Conservation (phyloP, 2,888 invertebrate species). For the Aricia artaxerxes region DNA sequence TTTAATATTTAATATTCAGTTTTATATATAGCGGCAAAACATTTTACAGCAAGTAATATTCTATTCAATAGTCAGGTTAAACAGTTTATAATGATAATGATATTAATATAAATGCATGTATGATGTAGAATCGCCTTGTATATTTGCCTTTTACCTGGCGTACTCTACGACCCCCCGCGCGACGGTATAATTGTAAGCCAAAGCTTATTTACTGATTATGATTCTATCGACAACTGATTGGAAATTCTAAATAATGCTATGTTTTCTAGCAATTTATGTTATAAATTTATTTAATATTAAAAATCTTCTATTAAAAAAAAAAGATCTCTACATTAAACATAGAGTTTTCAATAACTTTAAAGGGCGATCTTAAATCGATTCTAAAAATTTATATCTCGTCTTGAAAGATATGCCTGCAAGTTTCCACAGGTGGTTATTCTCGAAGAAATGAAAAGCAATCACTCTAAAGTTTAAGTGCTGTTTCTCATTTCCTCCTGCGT, state of each 20-base stretch:
- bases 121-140: neutral
- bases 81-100: neutral
- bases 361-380: neutral
- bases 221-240: neutral
- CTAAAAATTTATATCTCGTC: neutral
- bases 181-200: neutral
- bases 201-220: neutral
- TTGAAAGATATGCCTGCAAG: neutral
- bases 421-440: neutral
- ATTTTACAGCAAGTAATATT: neutral
- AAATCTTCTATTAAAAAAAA: too few species aligned
- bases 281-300: too few species aligned
- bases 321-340: too few species aligned
- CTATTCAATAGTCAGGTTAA: too few species aligned
- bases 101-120: neutral
- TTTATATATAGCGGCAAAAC: too few species aligned
- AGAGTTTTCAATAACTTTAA: too few species aligned
- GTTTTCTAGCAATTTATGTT: too few species aligned
- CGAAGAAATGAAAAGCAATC: neutral
- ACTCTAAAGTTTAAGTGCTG: neutral
- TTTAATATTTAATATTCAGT: too few species aligned
- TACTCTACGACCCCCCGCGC: neutral
- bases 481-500: constrained; percentile 5
- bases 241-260: neutral
- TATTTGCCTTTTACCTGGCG: neutral